Percentiles rank a stretch among this genome's conserved stretches.
Evolutionary conservation across 2,888 invertebrate species (phyloP).

Genomic region (Megalurothrips usitatus): DNA sequence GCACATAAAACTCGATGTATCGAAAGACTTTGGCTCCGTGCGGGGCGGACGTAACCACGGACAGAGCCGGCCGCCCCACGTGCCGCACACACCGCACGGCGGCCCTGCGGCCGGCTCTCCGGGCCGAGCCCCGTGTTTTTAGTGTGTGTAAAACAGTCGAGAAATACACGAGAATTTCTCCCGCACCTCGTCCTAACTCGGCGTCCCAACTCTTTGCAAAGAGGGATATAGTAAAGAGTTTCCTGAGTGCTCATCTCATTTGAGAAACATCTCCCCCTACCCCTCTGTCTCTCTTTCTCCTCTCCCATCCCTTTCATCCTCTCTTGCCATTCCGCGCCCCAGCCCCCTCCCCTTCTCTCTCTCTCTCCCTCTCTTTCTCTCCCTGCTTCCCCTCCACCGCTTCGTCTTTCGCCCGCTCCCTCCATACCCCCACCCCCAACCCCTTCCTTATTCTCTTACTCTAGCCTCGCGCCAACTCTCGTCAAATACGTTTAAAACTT

Average conservation of each 20-base stretch:
- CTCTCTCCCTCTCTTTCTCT: background rate
- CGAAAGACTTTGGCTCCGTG: background rate
- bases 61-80: background rate
- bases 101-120: no score
- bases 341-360: background rate
- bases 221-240: background rate
- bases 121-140: background rate
- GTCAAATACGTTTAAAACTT: slow-evolving; percentile 27
- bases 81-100: background rate
- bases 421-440: background rate
- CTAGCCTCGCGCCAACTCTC: background rate
- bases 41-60: no score
- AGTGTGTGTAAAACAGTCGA: no score
- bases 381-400: background rate
- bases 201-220: background rate
- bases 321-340: background rate
- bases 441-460: background rate
- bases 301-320: no score
- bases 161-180: no score
- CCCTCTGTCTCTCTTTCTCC: no score
- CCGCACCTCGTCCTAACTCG: no score
- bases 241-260: no score
- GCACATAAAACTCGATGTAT: slow-evolving; percentile 8
- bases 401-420: background rate
- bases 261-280: no score